Conservation (phyloP, 2,888 invertebrate species). For the Drosophila villosipedis region DNA sequence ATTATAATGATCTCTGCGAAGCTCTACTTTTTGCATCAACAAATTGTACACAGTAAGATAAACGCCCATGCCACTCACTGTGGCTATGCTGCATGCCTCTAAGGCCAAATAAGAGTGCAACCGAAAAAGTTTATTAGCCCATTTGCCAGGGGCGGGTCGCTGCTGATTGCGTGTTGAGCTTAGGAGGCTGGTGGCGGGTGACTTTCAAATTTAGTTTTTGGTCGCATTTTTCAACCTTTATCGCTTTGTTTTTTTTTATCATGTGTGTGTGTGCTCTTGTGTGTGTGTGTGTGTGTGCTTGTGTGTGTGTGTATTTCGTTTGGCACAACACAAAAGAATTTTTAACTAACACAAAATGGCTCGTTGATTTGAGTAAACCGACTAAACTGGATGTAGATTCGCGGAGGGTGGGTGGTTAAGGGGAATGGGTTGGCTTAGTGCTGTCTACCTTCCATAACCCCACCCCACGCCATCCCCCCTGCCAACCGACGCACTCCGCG, state of each 20-base stretch:
- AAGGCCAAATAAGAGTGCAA: slow-evolving; percentile 7
- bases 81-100: not conserved
- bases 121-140: slow-evolving; percentile 19
- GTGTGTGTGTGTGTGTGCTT: slow-evolving; percentile 21
- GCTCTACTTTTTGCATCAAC: not conserved
- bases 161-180: not conserved
- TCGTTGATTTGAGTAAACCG: slow-evolving; percentile 71
- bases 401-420: not conserved
- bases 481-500: slow-evolving; percentile 1
- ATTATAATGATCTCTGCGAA: not conserved
- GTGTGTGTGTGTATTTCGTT: not conserved
- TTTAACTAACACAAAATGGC: slow-evolving; percentile 78
- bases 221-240: slow-evolving; percentile 42
- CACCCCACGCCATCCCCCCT: not conserved
- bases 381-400: slow-evolving; percentile 7
- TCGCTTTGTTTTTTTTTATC: slow-evolving; percentile 18
- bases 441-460: slow-evolving; percentile 20
- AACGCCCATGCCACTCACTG: too few relatives aligned
- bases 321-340: slow-evolving; percentile 67
- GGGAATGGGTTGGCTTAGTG: slow-evolving; percentile 56
- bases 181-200: not conserved
- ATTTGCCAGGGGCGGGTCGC: not conserved
- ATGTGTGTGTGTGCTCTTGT: slow-evolving; percentile 3
- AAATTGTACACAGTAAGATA: not conserved
- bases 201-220: slow-evolving; percentile 74